phyloP scores from a whole-genome alignment of 2,797 vertebrate genomes.

The Liasis olivaceus region DNA sequence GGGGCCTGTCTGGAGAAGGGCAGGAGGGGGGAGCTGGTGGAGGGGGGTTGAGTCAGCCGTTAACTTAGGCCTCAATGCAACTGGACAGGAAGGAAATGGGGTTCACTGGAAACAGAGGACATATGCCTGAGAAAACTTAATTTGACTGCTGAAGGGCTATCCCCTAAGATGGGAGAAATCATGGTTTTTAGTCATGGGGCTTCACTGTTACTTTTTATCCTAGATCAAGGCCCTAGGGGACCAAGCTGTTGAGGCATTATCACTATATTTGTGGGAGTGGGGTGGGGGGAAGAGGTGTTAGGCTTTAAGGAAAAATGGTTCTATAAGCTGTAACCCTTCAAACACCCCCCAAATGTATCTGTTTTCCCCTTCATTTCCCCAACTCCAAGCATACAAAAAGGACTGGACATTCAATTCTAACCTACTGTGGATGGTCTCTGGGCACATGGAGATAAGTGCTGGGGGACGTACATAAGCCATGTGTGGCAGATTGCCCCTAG shows the following conservation, averaged over 20 bases:
- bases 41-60: background rate
- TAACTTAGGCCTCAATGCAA: background rate
- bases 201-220: background rate
- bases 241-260: background rate
- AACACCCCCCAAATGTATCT: too few species aligned
- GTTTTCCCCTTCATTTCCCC: too few species aligned
- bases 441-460: too few species aligned
- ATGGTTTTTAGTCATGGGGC: background rate
- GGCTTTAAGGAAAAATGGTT: too few species aligned
- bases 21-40: background rate
- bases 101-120: background rate
- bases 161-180: background rate
- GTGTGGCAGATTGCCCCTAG: too few species aligned
- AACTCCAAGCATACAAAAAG: too few species aligned
- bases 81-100: background rate
- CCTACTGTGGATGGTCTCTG: too few species aligned
- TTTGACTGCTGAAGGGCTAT: background rate
- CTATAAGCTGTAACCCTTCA: too few species aligned
- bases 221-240: background rate
- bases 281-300: too few species aligned
- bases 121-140: background rate
- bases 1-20: conserved; percentile 14
- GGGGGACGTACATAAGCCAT: too few species aligned
- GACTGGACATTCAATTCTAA: too few species aligned
- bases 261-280: background rate